A percentile compares a stretch with the other conserved stretches of the same genome.
These are phyloP conservation scores for Drosophila vallismaia DNA, from an alignment of 2,888 invertebrate genomes.

Conservation along the genomic window DNA sequence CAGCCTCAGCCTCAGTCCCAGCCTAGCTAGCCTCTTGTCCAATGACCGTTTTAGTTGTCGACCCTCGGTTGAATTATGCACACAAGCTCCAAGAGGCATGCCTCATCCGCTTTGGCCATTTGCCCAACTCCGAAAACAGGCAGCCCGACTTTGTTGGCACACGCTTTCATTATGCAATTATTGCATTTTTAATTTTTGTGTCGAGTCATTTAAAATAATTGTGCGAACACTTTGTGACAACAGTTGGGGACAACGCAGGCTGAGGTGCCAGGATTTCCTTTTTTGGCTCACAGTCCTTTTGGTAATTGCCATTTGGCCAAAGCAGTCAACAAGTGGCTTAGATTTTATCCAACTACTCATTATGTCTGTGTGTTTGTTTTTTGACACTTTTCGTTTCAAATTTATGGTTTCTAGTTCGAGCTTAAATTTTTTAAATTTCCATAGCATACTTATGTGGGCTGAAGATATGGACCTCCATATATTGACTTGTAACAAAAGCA, in stretches of 20 bases:
- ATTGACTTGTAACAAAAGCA: not conserved
- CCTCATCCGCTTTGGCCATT: slow-evolving; percentile 56
- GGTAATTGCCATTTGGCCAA: slow-evolving; percentile 46
- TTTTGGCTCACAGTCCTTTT: slow-evolving; percentile 28
- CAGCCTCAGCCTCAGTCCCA: not conserved
- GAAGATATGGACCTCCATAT: not conserved
- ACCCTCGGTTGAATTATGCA: slow-evolving; percentile 46
- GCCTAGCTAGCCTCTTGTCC: slow-evolving; percentile 1
- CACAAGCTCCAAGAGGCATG: slow-evolving; percentile 30
- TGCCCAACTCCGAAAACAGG: slow-evolving; percentile 35
- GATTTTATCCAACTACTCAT: slow-evolving; percentile 11
- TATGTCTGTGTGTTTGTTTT: not conserved
- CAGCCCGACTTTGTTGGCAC: slow-evolving; percentile 54
- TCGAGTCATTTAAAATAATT: slow-evolving; percentile 76
- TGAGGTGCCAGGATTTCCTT: slow-evolving; percentile 10
- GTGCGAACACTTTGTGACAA: slow-evolving; percentile 58
- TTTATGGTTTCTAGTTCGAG: not conserved
- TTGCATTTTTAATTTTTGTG: slow-evolving; percentile 73
- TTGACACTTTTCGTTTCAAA: slow-evolving; percentile 1
- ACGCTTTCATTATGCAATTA: slow-evolving; percentile 61
- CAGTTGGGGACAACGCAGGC: slow-evolving; percentile 1
- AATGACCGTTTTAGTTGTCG: slow-evolving; percentile 28
- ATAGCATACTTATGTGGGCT: not conserved
- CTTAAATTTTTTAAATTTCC: not conserved
- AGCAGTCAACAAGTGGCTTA: slow-evolving; percentile 60